Evolutionary conservation across 2,113 vertebrate species (phyloP).

Genomic region (Myanophis thanlyinensis): DNA sequence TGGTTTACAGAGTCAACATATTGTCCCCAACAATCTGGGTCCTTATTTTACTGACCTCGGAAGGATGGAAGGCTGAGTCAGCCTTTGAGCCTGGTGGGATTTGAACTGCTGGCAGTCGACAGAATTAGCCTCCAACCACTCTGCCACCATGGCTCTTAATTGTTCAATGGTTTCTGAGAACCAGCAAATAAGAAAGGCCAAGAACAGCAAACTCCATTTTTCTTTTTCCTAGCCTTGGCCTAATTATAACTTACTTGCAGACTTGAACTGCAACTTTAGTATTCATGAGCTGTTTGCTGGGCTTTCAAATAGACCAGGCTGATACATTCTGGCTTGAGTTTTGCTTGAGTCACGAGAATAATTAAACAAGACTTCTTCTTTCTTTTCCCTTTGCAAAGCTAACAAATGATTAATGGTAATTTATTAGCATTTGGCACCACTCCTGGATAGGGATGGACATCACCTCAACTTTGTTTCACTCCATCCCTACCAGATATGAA

Average conservation of each 20-base stretch:
- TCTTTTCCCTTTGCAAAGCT: neutral
- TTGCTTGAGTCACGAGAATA: constrained; percentile 5
- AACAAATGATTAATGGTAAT: neutral
- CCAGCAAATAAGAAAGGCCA: constrained; percentile 43
- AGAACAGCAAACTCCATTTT: constrained; percentile 55
- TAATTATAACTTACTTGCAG: constrained; percentile 59
- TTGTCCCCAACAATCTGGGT: neutral
- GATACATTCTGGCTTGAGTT: constrained; percentile 38
- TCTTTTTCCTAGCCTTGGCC: constrained; percentile 55
- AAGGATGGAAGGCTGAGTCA: neutral
- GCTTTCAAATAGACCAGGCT: constrained; percentile 35
- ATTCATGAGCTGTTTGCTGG: constrained; percentile 52
- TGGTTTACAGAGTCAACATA: neutral
- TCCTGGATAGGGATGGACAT: neutral
- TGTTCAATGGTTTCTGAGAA: constrained; percentile 54
- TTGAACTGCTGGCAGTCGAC: neutral
- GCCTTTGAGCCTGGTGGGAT: too few relatives aligned
- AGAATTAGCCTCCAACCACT: neutral
- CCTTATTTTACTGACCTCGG: neutral
- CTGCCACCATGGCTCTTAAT: neutral
- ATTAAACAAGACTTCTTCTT: constrained; percentile 21
- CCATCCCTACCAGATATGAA: neutral
- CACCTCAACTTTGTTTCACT: neutral
- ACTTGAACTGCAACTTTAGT: constrained; percentile 46
- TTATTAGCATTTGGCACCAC: neutral